Percentiles rank a stretch among this genome's conserved stretches.
phyloP scores from a whole-genome alignment of 2,797 vertebrate genomes.

The Potorous gilbertii region DNA sequence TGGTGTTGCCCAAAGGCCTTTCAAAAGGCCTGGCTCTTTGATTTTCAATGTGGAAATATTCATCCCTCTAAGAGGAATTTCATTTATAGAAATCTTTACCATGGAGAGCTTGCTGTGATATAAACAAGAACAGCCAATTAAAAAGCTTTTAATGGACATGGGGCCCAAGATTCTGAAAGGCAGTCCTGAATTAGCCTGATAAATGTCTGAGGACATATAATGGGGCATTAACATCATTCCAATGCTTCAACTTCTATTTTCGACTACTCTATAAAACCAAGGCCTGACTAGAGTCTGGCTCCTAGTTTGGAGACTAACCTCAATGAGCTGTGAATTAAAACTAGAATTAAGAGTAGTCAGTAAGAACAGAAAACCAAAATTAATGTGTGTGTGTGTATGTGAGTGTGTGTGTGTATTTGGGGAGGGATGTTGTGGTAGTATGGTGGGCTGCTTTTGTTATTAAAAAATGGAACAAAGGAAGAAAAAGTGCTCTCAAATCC shows the following conservation, averaged over 20 bases:
- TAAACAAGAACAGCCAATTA: not conserved
- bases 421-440: not conserved
- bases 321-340: conserved; percentile 28
- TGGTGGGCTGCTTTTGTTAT: no score
- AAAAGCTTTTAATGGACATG: not conserved
- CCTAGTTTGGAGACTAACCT: rapidly evolving
- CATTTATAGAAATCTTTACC: conserved; percentile 46
- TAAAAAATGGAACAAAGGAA: not conserved
- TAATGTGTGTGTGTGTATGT: not conserved
- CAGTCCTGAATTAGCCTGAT: not conserved
- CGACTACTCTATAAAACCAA: not conserved
- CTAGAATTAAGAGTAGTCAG: not conserved
- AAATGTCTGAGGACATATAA: not conserved
- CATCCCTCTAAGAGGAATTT: conserved; percentile 10
- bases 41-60: not conserved
- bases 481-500: not conserved
- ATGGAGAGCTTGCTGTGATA: not conserved
- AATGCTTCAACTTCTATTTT: rapidly evolving
- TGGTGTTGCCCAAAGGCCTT: not conserved
- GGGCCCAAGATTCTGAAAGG: not conserved
- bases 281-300: not conserved
- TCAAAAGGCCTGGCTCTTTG: conserved; percentile 18
- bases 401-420: not conserved
- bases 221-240: not conserved
- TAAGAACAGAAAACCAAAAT: conserved; percentile 20